Conservation (phyloP, 2,797 vertebrate genomes). For the Spatula versicolor region DNA sequence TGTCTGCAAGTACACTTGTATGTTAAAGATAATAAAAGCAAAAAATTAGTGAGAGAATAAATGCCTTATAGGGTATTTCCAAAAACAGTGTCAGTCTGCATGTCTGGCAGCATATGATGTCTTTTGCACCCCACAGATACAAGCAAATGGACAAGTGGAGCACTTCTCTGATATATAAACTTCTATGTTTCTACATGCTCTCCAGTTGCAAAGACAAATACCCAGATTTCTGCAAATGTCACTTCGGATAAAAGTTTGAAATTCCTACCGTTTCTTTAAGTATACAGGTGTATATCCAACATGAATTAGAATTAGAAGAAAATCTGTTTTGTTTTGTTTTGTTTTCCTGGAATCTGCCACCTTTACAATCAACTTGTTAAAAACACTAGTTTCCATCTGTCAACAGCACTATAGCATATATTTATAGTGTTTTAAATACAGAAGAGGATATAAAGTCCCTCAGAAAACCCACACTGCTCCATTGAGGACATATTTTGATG, state of each 20-base stretch:
- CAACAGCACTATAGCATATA: not conserved
- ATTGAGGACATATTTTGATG: constrained; percentile 10
- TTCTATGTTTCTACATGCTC: not conserved
- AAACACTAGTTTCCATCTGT: not conserved
- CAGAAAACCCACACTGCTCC: not conserved
- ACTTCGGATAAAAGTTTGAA: constrained; percentile 17
- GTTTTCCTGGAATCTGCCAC: constrained; percentile 16
- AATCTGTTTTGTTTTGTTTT: constrained; percentile 19
- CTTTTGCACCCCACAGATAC: not conserved
- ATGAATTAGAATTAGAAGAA: not conserved
- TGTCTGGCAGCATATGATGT: rapidly evolving
- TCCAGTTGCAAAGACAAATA: not conserved
- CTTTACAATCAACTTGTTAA: constrained; percentile 18
- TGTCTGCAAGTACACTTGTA: not conserved
- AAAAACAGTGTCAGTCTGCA: not conserved
- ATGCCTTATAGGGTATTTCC: not conserved
- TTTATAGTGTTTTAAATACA: not conserved
- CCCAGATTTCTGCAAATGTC: not conserved
- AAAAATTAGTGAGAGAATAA: not conserved
- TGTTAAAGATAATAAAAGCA: not conserved
- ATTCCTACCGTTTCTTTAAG: not conserved
- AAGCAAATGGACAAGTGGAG: not conserved
- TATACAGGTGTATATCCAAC: not conserved
- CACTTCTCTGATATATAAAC: not conserved
- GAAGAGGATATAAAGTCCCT: not conserved